phyloP scores from a whole-genome alignment of 92 coral and sea anemone species.

The Zoanthus gigantus region DNA sequence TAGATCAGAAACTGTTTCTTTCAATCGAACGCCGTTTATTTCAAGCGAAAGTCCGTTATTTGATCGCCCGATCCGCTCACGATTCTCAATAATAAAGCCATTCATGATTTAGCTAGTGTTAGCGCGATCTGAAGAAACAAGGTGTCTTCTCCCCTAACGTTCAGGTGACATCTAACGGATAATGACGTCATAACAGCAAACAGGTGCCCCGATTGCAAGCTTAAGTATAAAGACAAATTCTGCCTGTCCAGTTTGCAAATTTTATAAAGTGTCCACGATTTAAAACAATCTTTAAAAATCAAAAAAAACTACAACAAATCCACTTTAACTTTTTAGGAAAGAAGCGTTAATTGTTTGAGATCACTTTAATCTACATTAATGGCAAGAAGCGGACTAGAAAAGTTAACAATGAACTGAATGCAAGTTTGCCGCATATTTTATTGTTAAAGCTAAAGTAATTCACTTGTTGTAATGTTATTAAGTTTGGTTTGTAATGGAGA shows the following conservation, averaged over 20 bases:
- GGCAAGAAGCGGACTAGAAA: too few species aligned
- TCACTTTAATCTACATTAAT: too few species aligned
- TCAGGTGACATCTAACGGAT: background rate
- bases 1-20: slow-evolving; percentile 5
- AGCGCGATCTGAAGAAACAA: background rate
- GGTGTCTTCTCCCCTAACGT: background rate
- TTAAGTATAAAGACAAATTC: background rate
- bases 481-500: too few species aligned
- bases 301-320: too few species aligned
- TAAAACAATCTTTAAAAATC: too few species aligned
- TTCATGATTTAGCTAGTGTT: background rate
- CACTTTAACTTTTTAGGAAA: too few species aligned
- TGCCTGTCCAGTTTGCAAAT: background rate
- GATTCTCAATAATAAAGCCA: slow-evolving; percentile 7
- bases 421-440: too few species aligned
- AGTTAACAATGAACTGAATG: too few species aligned
- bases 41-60: background rate
- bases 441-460: too few species aligned
- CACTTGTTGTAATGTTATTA: too few species aligned
- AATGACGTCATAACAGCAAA: slow-evolving; percentile 22
- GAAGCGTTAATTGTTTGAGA: too few species aligned
- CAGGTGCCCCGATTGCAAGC: slow-evolving; percentile 19
- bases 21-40: slow-evolving; percentile 38
- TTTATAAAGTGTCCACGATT: too few species aligned
- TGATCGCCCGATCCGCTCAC: background rate